Percentiles rank a stretch among this genome's conserved stretches.
Evolutionary conservation across 2,888 invertebrate genomes (phyloP).

Genomic region (Tetheella fluctuosa): DNA sequence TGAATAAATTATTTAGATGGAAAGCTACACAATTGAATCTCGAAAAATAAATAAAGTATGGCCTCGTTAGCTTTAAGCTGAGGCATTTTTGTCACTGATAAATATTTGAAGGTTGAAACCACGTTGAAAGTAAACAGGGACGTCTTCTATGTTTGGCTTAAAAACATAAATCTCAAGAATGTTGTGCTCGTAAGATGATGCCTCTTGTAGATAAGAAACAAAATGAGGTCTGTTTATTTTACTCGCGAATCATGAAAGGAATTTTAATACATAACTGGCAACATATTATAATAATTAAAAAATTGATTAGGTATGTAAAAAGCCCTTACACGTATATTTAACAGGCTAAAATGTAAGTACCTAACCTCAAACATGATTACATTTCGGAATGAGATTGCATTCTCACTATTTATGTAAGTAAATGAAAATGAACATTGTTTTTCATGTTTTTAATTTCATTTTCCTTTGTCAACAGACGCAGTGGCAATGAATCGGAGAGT

Average conservation of each 20-base stretch:
- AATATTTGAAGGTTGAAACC: neutral
- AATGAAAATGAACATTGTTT: neutral
- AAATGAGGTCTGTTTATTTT: neutral
- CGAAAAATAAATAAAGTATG: too few species aligned
- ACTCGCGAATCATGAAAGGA: neutral
- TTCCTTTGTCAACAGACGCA: constrained; percentile 67
- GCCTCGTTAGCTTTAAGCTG: too few species aligned
- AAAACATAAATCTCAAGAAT: constrained; percentile 16
- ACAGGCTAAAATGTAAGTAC: too few species aligned
- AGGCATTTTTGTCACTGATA: neutral
- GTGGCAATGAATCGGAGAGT: constrained; percentile 87
- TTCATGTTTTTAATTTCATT: constrained; percentile 14
- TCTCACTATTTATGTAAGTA: too few species aligned
- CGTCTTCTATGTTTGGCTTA: neutral
- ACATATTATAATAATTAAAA: too few species aligned
- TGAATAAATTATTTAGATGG: too few species aligned
- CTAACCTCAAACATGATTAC: too few species aligned
- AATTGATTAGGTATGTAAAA: too few species aligned
- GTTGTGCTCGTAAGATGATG: neutral
- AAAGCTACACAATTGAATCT: too few species aligned
- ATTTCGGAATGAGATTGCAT: too few species aligned
- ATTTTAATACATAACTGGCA: neutral
- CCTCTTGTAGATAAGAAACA: constrained; percentile 6
- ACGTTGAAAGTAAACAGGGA: neutral
- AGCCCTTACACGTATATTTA: too few species aligned